Base-by-base conservation (phyloP, 2,888 invertebrate species). In the Athalia circularis region DNA sequence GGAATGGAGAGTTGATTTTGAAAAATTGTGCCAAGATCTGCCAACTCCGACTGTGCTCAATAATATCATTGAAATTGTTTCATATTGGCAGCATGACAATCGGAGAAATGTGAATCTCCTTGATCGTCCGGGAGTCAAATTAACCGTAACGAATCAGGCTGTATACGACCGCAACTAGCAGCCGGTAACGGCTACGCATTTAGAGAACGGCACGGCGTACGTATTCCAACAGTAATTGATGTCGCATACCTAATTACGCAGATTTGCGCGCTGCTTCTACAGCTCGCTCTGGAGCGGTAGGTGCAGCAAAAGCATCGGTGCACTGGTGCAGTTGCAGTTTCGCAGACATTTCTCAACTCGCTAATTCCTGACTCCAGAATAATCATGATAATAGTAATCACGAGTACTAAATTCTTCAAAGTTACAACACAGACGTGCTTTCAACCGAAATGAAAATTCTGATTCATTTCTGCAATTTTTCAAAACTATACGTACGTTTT, bases 221-320 rank as follows among this genome's bases (percentile, higher is more conserved):
- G 15, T 54, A 57, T 70, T 70, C 70, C 70, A 43, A 43, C 7
- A n/a, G 43, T 70, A 70, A 70, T 70, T 70, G 70, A 54, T 70
- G 70, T 70, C 54, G 70, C 70, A 70, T 70, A 45, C 45, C 70
- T 70, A 50, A 70, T 70, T 70, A 70, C 43, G 54, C 70, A 54
- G 70, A 54, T 70, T 70, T 70, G 50, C 29, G 29, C 70, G 9
- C 15, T 45, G 70, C 29, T 29, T 29, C 29, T 29, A 29, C 29
- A 29, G 29, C 29, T 29, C 29, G 29, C 29, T 29, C 29, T 29
- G 29, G 29, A 29, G 29, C 29, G 29, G 29, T 29, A 29, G 29
- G 29, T 29, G 2, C 29, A 29, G 29, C 29, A 29, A 29, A 29
- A 29, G 29, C 29, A 29, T 29, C 29, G 29, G 29, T 29, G 29